Evolutionary conservation across 2,888 invertebrate genomes (phyloP).

Genomic region (Nemapogon koenigi): DNA sequence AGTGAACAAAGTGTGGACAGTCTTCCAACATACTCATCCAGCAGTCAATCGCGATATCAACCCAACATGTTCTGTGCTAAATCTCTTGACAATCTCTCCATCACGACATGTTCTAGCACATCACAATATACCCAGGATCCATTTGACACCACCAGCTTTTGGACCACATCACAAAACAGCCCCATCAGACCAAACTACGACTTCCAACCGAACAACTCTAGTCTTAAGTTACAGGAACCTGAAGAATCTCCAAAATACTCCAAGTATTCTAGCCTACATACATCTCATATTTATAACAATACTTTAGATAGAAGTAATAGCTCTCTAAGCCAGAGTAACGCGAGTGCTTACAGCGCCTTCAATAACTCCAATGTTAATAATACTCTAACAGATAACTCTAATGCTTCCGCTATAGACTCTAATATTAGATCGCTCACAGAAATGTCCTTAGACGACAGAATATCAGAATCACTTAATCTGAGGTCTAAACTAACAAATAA

Average conservation of each 20-base stretch:
- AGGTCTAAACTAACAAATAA: conserved; percentile 43
- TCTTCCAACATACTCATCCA: conserved; percentile 32
- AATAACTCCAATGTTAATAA: conserved; percentile 19
- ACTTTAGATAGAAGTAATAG: neutral
- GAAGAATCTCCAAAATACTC: conserved; percentile 40
- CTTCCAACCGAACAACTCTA: conserved; percentile 22
- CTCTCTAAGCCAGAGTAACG: too few relatives aligned
- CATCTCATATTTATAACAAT: conserved; percentile 9
- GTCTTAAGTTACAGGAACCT: conserved; percentile 16
- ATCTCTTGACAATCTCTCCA: conserved; percentile 42
- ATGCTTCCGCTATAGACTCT: conserved; percentile 12
- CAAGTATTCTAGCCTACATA: conserved; percentile 10
- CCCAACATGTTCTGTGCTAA: conserved; percentile 42
- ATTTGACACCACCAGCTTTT: conserved; percentile 42
- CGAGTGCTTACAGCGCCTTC: conserved; percentile 17
- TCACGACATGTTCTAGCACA: conserved; percentile 18
- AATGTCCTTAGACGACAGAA: conserved; percentile 54
- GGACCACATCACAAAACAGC: conserved; percentile 37
- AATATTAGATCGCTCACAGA: conserved; percentile 27
- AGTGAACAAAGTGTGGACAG: conserved; percentile 47
- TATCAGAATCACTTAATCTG: conserved; percentile 55
- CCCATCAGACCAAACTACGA: conserved; percentile 24
- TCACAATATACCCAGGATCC: conserved; percentile 29
- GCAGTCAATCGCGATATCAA: conserved; percentile 22
- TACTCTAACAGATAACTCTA: conserved; percentile 28